Evolutionary conservation across 2,113 vertebrate species (phyloP), one percentile per base, ranked within the genome.

Genomic region (Gadus macrocephalus): DNA sequence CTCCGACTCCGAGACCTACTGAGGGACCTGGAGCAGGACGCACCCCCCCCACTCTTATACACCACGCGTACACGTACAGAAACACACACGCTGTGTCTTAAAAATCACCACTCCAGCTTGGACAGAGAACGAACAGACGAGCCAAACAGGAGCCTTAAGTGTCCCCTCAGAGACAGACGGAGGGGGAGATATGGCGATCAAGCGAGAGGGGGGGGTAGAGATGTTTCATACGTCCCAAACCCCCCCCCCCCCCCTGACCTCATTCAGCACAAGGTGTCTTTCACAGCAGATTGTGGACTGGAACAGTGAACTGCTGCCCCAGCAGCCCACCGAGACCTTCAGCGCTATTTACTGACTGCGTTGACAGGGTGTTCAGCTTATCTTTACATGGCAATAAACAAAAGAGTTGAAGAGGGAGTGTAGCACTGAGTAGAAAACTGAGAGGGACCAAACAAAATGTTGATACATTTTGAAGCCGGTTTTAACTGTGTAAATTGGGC

Each of bases 1-100:
- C 91, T 99, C 97, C 0, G 97, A 99, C 80, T 99, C 97, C 0
- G 97, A 99, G 91, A 99, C 97, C 38, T 99, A 99, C 89, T 99
- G 91, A 96, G 65, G 20, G 70, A 2, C 31, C 19, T 6, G 58
- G 68, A 19, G 60, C 62, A 28, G 68, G 19, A 19, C 7, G 55
- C 9, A 12, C n/a, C 27, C 15, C 20, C 74, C 82, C 79, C 82
- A 81, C 61, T 5, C 61, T 11, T 8, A 28, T 14, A 14, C 61
- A 35, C 28, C 69, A 71, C 17, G 56, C 22, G 81, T 75, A 77
- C 82, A 82, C 81, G 81, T 49, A 49, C 42, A 49, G 42, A 49
- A 49, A 49, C 42, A 49, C 42, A 49, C 55, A 72, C 84, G 74
- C 78, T 82, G 87, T 90, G 89, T 89, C 88, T 90, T 90, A 88